phyloP scores from a whole-genome alignment of 2,888 invertebrate genomes.

The Drosophila flavopinicola region DNA sequence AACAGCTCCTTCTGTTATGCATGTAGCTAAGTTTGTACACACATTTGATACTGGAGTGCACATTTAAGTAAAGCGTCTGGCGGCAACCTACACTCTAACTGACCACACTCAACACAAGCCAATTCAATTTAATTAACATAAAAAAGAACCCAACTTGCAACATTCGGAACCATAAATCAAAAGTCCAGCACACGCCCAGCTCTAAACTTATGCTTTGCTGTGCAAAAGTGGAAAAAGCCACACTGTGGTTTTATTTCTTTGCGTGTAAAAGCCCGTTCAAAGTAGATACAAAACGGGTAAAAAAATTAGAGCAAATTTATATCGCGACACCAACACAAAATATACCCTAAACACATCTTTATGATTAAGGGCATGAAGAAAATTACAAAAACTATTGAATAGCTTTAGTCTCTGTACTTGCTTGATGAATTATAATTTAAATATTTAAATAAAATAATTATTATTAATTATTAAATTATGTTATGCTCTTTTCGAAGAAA shows the following conservation, averaged over 20 bases:
- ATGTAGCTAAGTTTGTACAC: background rate
- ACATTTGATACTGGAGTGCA: constrained; percentile 7
- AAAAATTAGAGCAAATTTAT: background rate
- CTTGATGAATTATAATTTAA: no score
- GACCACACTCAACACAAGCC: constrained; percentile 19
- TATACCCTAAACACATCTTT: constrained; percentile 4
- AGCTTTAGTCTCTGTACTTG: no score
- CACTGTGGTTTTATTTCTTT: constrained; percentile 7
- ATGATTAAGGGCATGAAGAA: background rate
- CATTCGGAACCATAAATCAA: constrained; percentile 71
- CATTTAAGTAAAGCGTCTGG: background rate
- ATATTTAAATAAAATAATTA: background rate
- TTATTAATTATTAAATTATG: no score
- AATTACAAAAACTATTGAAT: background rate
- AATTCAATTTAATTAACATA: constrained; percentile 75
- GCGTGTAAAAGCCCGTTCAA: constrained; percentile 14
- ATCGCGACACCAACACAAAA: background rate
- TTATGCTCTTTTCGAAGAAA: no score
- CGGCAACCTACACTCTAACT: constrained; percentile 9
- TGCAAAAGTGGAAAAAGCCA: constrained; percentile 11
- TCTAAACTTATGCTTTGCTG: constrained; percentile 40
- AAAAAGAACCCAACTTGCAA: constrained; percentile 65
- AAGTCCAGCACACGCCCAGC: constrained; percentile 56
- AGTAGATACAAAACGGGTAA: constrained; percentile 11
- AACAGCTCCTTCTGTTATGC: background rate